These are phyloP conservation scores for Scleropages formosus DNA, from an alignment of 2,797 vertebrate species.

Conservation along the genomic window DNA sequence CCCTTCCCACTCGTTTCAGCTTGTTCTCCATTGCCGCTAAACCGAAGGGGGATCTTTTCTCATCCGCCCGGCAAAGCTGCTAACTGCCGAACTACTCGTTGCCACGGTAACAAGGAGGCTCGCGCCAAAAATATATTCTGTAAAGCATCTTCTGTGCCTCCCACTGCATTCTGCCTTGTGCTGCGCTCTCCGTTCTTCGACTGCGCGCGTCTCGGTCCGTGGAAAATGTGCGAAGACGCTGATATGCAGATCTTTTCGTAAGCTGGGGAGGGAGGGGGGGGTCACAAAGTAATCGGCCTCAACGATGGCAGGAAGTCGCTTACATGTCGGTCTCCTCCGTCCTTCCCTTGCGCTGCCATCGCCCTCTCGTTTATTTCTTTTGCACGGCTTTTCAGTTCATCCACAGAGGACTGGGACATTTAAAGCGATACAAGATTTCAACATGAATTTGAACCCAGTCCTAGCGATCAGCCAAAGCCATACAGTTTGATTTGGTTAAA, in stretches of 20 bases:
- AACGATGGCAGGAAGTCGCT: not conserved
- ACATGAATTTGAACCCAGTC: no score
- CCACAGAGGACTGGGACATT: no score
- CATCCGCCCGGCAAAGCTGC: conserved; percentile 59
- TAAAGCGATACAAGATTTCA: no score
- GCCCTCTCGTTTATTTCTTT: no score
- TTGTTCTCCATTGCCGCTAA: conserved; percentile 35
- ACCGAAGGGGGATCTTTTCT: conserved; percentile 46
- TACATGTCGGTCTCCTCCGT: not conserved
- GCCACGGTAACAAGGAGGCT: conserved; percentile 73
- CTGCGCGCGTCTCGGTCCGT: conserved; percentile 2
- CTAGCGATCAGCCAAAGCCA: no score
- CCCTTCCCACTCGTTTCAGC: conserved; percentile 29
- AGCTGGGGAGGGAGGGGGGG: not conserved
- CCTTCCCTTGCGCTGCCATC: no score
- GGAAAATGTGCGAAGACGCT: not conserved
- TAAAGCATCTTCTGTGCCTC: conserved; percentile 65
- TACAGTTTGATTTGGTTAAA: no score
- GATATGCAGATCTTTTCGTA: conserved; percentile 2
- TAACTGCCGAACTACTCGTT: conserved; percentile 63
- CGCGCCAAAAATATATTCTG: conserved; percentile 73
- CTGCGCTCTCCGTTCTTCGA: not conserved
- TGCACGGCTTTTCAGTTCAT: no score
- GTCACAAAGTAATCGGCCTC: not conserved
- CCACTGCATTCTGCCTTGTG: conserved; percentile 54